Percentiles rank a stretch among this genome's conserved stretches.
Conservation (phyloP, 2,797 vertebrate genomes). For the Monodelphis domestica region DNA sequence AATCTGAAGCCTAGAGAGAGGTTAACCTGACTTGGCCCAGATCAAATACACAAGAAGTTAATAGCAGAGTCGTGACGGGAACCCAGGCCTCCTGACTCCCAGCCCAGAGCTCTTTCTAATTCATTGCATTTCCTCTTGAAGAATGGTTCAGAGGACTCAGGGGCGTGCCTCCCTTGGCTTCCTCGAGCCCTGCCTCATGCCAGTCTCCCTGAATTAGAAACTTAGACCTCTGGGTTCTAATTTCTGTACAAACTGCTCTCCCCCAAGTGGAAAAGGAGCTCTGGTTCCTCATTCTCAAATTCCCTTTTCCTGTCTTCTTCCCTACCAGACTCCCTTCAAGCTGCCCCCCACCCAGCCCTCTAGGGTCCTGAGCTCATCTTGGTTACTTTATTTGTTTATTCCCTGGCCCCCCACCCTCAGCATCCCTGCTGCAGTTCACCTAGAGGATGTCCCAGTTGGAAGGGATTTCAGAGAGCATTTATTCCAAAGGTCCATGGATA, state of each 20-base stretch:
- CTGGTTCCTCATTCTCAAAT: neutral
- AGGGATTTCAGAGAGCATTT: constrained; percentile 29
- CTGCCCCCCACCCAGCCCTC: constrained; percentile 24
- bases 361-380: constrained; percentile 76
- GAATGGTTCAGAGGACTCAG: neutral
- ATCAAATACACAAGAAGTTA: neutral
- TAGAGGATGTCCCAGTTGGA: constrained; percentile 18
- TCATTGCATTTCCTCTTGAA: constrained; percentile 1
- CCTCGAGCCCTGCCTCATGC: neutral
- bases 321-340: constrained; percentile 50
- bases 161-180: constrained; percentile 6
- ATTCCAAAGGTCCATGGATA: neutral
- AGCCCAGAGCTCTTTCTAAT: neutral
- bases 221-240: constrained; percentile 34
- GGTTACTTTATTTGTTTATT: constrained; percentile 78
- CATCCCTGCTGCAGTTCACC: constrained; percentile 67
- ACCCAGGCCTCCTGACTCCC: neutral
- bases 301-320: constrained; percentile 34
- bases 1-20: neutral
- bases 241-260: constrained; percentile 37
- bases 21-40: neutral
- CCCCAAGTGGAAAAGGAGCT: neutral
- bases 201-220: constrained; percentile 25
- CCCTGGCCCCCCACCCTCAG: constrained; percentile 22
- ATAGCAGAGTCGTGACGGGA: neutral